Conservation (phyloP, 1,140 invertebrate genomes). For the Aphelenchoides besseyi region DNA sequence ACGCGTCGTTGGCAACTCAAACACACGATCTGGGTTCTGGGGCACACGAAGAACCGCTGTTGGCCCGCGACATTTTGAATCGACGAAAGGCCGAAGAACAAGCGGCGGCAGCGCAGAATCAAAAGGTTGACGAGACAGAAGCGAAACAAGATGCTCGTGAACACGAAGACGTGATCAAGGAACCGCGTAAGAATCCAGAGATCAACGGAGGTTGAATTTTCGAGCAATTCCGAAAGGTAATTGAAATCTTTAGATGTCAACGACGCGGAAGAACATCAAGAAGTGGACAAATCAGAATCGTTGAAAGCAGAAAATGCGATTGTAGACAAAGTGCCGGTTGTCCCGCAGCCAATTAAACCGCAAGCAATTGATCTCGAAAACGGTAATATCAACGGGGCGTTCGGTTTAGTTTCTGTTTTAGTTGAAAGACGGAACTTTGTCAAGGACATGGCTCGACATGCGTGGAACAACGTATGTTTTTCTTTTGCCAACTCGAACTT, state of each 20-base stretch:
- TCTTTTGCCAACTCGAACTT: too few relatives aligned
- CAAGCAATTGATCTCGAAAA: constrained; percentile 11
- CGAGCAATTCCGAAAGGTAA: not conserved
- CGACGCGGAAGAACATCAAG: not conserved
- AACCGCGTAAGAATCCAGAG: constrained; percentile 5
- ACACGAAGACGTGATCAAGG: constrained; percentile 14
- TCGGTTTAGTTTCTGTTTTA: not conserved
- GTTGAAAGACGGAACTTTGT: constrained; percentile 18
- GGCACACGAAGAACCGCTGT: not conserved
- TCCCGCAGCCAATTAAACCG: constrained; percentile 3
- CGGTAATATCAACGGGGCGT: too few relatives aligned
- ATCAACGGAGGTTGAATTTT: not conserved
- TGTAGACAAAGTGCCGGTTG: constrained; percentile 7
- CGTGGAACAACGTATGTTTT: constrained; percentile 90
- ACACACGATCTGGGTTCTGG: not conserved
- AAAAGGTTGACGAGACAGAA: not conserved
- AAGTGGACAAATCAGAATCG: not conserved
- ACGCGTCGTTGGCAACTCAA: not conserved
- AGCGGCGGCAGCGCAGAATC: not conserved
- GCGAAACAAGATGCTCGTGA: constrained; percentile 12
- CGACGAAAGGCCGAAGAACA: constrained; percentile 12
- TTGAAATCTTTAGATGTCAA: constrained; percentile 1
- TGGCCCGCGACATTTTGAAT: not conserved
- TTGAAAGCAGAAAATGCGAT: not conserved
- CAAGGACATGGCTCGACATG: constrained; percentile 67